Evolutionary conservation across 2,888 invertebrate species (phyloP).

Genomic region (Dryomyza anilis): DNA sequence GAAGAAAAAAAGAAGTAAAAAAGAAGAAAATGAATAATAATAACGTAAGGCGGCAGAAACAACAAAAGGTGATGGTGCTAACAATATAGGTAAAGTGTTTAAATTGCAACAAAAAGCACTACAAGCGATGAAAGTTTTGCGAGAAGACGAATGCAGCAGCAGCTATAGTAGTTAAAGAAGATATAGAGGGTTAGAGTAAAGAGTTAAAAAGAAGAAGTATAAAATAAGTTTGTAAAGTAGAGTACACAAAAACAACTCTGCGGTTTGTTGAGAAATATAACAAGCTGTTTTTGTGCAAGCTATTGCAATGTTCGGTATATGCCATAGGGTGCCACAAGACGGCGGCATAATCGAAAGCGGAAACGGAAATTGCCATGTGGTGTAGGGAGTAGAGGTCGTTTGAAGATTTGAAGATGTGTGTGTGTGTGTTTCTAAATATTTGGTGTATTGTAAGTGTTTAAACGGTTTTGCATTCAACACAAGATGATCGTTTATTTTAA

Average conservation of each 20-base stretch:
- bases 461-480: no score
- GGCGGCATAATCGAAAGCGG: background rate
- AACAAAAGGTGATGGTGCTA: background rate
- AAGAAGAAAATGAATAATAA: background rate
- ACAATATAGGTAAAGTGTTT: background rate
- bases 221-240: no score
- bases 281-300: background rate
- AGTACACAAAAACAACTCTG: no score
- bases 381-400: no score
- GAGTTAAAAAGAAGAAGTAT: background rate
- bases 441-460: constrained; percentile 19
- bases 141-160: background rate
- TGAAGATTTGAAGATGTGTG: background rate
- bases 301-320: background rate
- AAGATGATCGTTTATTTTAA: no score
- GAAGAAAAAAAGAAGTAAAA: background rate
- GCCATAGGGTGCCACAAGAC: background rate
- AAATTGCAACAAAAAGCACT: background rate
- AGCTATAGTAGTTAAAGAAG: background rate
- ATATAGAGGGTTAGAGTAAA: background rate
- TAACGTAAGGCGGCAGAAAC: background rate
- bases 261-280: background rate
- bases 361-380: constrained; percentile 30
- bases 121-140: background rate
- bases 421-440: background rate